Conservation (phyloP, 1,140 invertebrate species). For the Gryon sp. region DNA sequence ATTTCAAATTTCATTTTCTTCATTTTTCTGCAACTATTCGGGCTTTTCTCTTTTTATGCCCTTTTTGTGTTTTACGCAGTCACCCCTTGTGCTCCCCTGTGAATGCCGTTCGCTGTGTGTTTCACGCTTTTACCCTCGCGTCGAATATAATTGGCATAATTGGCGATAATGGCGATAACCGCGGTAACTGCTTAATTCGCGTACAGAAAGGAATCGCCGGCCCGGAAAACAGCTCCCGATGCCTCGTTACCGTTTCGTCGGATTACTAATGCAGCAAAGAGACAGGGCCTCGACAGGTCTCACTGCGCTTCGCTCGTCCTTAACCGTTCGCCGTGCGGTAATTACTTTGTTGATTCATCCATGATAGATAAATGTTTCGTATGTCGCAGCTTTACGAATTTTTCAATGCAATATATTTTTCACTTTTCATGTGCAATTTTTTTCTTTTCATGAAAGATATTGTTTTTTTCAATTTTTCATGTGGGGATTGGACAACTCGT, state of each 20-base stretch:
- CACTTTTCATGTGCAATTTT: too few relatives aligned
- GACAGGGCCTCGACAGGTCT: neutral
- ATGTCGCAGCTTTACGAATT: conserved; percentile 14
- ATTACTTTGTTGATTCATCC: conserved; percentile 55
- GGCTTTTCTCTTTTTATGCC: neutral
- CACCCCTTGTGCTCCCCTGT: conserved; percentile 3
- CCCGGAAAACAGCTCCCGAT: conserved; percentile 55
- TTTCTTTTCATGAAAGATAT: too few relatives aligned
- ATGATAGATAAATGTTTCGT: conserved; percentile 32
- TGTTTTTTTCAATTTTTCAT: too few relatives aligned
- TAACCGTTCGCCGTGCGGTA: conserved; percentile 42
- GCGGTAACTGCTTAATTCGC: conserved; percentile 53
- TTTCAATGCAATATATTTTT: neutral
- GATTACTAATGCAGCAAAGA: conserved; percentile 33
- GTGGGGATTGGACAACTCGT: too few relatives aligned
- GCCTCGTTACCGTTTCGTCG: conserved; percentile 46
- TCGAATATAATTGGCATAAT: conserved; percentile 55
- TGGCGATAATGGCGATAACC: conserved; percentile 58
- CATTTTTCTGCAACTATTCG: neutral
- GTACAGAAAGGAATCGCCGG: conserved; percentile 53
- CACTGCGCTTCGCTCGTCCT: conserved; percentile 1
- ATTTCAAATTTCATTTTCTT: neutral
- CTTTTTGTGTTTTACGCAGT: too few relatives aligned
- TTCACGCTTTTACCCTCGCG: conserved; percentile 32
- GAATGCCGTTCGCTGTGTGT: conserved; percentile 13